A percentile compares a stretch with the other conserved stretches of the same genome.
phyloP scores from a whole-genome alignment of 2,113 vertebrate species.

The Vidua macroura region DNA sequence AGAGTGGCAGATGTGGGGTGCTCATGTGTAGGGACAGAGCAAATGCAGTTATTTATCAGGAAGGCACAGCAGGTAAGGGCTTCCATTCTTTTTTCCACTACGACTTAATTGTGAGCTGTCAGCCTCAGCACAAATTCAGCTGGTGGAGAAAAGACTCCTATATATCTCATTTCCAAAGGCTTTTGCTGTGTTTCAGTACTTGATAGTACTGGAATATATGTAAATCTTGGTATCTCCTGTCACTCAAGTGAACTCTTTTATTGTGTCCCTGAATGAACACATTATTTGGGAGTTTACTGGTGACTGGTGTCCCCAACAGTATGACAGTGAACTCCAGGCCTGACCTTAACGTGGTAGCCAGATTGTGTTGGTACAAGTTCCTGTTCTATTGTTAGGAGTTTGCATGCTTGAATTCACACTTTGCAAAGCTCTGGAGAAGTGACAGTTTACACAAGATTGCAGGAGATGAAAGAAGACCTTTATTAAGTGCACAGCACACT shows the following conservation, averaged over 20 bases:
- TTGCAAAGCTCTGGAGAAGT: neutral
- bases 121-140: neutral
- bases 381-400: neutral
- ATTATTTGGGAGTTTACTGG: neutral
- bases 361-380: neutral
- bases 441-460: neutral
- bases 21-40: neutral
- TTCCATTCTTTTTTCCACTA: neutral
- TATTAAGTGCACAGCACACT: neutral
- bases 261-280: neutral
- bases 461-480: neutral
- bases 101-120: neutral
- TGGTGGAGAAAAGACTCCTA: neutral
- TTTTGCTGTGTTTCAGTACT: neutral
- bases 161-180: neutral
- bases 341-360: rapidly evolving
- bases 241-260: neutral
- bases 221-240: neutral
- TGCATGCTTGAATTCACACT: neutral
- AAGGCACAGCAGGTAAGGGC: neutral
- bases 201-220: neutral
- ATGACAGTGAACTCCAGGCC: neutral
- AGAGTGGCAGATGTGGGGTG: neutral
- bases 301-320: neutral
- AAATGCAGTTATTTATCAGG: neutral